A percentile compares a stretch with the other conserved stretches of the same genome.
phyloP scores from a whole-genome alignment of 2,113 vertebrate genomes.

The Sylvilagus bachmani region DNA sequence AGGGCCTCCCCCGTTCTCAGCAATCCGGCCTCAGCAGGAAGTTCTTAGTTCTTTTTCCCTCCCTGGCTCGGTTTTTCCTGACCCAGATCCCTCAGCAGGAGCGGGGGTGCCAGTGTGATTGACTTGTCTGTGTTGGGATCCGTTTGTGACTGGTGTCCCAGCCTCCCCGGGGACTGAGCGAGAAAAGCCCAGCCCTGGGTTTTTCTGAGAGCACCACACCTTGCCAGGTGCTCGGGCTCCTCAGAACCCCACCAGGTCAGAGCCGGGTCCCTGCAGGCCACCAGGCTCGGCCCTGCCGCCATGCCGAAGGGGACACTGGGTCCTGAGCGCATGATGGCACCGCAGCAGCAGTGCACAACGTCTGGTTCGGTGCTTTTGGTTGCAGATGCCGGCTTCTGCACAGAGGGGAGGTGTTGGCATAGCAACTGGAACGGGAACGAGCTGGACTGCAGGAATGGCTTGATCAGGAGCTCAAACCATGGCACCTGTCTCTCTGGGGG shows the following conservation, averaged over 20 bases:
- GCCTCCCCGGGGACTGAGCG: not conserved
- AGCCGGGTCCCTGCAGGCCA: not conserved
- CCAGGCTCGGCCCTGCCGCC: not conserved
- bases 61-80: not conserved
- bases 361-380: not conserved
- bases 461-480: conserved; percentile 13
- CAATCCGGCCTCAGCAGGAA: not conserved
- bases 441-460: not conserved
- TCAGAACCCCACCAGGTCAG: not conserved
- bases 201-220: not conserved
- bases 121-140: not conserved
- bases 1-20: not conserved
- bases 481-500: not conserved
- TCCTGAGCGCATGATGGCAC: not conserved
- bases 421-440: not conserved
- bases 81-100: not conserved
- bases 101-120: not conserved
- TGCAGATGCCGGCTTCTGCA: not conserved
- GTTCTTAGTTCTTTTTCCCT: not conserved
- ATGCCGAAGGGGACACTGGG: not conserved
- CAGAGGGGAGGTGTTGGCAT: not conserved
- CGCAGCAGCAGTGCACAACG: not conserved
- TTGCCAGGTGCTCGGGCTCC: not conserved
- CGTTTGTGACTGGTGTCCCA: fast-evolving
- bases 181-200: not conserved